Evolutionary conservation across 2,113 vertebrate species (phyloP).

Genomic region (Carassius gibelio): DNA sequence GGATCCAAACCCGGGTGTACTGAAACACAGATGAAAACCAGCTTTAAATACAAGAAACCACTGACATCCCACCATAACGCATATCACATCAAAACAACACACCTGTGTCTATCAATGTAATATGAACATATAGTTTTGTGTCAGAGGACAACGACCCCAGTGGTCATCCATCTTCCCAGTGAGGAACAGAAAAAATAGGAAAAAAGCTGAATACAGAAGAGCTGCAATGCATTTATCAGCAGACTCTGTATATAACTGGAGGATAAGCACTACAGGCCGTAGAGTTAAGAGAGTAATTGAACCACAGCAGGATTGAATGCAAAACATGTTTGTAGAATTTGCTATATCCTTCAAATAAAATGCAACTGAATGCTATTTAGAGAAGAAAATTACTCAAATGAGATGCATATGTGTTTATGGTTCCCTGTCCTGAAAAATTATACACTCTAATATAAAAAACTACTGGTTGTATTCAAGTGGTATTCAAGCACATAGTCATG

Average conservation of each 20-base stretch:
- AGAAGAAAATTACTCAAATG: not conserved
- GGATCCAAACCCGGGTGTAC: conserved; percentile 94
- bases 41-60: not conserved
- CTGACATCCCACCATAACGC: not conserved
- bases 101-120: not conserved
- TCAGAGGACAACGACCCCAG: not conserved
- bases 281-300: not conserved
- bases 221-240: conserved; percentile 14
- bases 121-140: not conserved
- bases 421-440: not conserved
- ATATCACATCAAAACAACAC: not conserved
- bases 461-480: not conserved
- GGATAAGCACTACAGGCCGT: not conserved
- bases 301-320: not conserved
- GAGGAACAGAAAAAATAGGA: not conserved
- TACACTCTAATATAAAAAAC: not conserved
- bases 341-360: not conserved
- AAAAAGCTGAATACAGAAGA: not conserved
- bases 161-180: not conserved
- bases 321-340: not conserved
- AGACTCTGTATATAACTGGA: not conserved
- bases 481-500: not conserved
- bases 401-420: not conserved
- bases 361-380: not conserved
- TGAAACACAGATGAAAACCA: conserved; percentile 60